A percentile compares a stretch with the other conserved stretches of the same genome.
Evolutionary conservation across 1,140 invertebrate genomes (phyloP).

Genomic region (Leptopilina boulardi): DNA sequence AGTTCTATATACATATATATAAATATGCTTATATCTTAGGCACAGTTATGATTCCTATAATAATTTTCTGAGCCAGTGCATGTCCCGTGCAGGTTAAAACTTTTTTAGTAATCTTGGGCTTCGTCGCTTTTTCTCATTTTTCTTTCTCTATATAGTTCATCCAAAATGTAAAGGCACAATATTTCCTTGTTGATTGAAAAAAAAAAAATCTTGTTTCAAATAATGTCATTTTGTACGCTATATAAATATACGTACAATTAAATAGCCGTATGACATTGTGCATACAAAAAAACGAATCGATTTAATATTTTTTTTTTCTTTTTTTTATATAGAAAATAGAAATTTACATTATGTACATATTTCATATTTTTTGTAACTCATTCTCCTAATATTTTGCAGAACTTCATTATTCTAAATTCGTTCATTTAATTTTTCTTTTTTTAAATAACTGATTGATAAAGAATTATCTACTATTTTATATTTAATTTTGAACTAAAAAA

Average conservation of each 20-base stretch:
- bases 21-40: slow-evolving; percentile 29
- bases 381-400: slow-evolving; percentile 23
- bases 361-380: slow-evolving; percentile 29
- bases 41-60: slow-evolving; percentile 37
- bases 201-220: not conserved
- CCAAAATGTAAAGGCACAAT: slow-evolving; percentile 45
- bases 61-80: slow-evolving; percentile 47
- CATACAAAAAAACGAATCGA: slow-evolving; percentile 43
- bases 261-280: slow-evolving; percentile 52
- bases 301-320: slow-evolving; percentile 28
- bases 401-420: not conserved
- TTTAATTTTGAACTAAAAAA: too few relatives aligned
- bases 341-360: slow-evolving; percentile 32
- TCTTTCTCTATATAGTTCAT: slow-evolving; percentile 43
- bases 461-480: not conserved
- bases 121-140: slow-evolving; percentile 44
- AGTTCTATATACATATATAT: too few relatives aligned
- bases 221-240: slow-evolving; percentile 41
- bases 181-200: slow-evolving; percentile 33
- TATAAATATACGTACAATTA: slow-evolving; percentile 43
- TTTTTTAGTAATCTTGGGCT: slow-evolving; percentile 59
- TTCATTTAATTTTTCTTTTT: not conserved
- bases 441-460: not conserved
- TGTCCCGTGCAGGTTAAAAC: slow-evolving; percentile 56
- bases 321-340: not conserved